These are phyloP conservation scores for Nesidiocoris tenuis DNA, from an alignment of 2,888 invertebrate genomes.

Conservation along the genomic window DNA sequence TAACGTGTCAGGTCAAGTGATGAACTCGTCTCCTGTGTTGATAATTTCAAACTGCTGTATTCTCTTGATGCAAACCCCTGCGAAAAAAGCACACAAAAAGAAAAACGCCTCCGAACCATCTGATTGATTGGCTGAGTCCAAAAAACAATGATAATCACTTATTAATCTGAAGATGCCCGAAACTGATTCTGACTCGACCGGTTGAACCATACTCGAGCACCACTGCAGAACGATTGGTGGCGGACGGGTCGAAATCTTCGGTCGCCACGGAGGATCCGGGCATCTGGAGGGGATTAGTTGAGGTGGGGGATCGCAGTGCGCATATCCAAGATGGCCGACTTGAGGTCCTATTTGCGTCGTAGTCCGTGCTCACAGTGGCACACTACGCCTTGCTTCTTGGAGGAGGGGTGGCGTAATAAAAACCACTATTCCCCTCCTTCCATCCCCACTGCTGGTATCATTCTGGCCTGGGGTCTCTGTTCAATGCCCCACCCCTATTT, in stretches of 20 bases:
- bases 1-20: background rate
- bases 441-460: constrained; percentile 4
- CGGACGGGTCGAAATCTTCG: constrained; percentile 1
- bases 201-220: constrained; percentile 7
- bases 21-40: background rate
- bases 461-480: background rate
- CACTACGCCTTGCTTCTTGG: background rate
- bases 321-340: constrained; percentile 35
- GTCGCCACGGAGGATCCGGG: background rate
- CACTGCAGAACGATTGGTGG: constrained; percentile 20
- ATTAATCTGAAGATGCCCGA: background rate
- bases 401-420: background rate
- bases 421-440: background rate
- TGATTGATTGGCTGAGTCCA: background rate
- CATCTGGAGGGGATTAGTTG: background rate
- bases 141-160: background rate
- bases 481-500: background rate
- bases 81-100: background rate
- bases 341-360: background rate
- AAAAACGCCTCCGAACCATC: background rate
- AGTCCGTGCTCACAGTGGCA: no score
- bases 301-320: constrained; percentile 9
- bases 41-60: background rate
- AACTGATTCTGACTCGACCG: background rate
- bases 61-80: background rate